These are phyloP conservation scores for Mycteria americana DNA, from an alignment of 2,797 vertebrate genomes.

Conservation along the genomic window DNA sequence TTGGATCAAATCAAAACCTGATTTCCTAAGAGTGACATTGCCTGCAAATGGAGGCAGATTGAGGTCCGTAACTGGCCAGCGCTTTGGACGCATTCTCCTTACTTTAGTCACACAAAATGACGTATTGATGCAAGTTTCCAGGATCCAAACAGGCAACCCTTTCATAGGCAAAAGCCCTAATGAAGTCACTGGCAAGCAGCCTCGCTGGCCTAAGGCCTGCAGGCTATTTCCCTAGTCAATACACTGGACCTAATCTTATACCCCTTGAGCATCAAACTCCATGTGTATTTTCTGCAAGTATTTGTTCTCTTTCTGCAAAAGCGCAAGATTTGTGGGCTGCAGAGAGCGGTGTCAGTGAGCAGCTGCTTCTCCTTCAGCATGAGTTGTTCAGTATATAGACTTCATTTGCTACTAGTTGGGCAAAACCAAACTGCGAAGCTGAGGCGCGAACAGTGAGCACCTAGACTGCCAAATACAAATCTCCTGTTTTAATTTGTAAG, in stretches of 20 bases:
- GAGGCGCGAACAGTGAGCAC: rapidly evolving
- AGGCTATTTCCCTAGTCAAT: conserved; percentile 56
- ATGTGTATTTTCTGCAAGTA: conserved; percentile 44
- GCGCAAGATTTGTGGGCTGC: conserved; percentile 47
- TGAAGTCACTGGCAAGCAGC: conserved; percentile 63
- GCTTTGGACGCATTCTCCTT: conserved; percentile 30
- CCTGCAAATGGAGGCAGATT: conserved; percentile 28
- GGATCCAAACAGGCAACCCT: conserved; percentile 57
- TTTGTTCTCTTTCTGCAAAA: conserved; percentile 44
- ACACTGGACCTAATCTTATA: conserved; percentile 58
- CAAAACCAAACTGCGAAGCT: not conserved
- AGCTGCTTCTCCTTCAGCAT: conserved; percentile 56
- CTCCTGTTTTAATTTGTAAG: not conserved
- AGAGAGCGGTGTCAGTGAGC: conserved; percentile 22
- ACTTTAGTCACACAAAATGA: conserved; percentile 64
- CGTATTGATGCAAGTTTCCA: conserved; percentile 60
- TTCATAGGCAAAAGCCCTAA: conserved; percentile 58
- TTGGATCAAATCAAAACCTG: conserved; percentile 9
- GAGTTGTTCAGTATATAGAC: not conserved
- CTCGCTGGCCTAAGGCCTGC: conserved; percentile 34
- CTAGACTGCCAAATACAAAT: not conserved
- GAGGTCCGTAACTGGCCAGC: not conserved
- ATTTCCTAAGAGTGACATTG: not conserved
- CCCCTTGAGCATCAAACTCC: conserved; percentile 42
- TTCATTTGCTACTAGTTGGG: not conserved